Percentiles rank a stretch among this genome's conserved stretches.
phyloP scores from a whole-genome alignment of 1,140 invertebrate species.

The Calliopsis andreniformis region DNA sequence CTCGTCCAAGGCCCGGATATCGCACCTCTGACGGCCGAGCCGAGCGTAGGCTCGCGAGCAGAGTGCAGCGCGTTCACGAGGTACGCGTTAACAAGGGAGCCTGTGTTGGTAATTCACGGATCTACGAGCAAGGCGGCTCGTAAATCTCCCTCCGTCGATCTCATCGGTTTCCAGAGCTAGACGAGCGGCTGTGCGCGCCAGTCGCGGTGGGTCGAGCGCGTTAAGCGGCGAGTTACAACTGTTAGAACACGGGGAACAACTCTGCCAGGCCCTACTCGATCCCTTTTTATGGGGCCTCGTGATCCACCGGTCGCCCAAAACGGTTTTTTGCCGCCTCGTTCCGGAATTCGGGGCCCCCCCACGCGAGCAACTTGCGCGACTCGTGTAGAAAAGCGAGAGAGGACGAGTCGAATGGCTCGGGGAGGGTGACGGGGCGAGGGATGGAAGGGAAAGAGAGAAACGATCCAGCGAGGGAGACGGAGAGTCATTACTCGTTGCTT shows the following conservation, averaged over 20 bases:
- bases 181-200: slow-evolving; percentile 50
- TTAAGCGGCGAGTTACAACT: slow-evolving; percentile 68
- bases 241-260: slow-evolving; percentile 64
- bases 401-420: slow-evolving; percentile 5
- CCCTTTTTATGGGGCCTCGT: slow-evolving; percentile 51
- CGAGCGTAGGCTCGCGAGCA: slow-evolving; percentile 23
- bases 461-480: background rate
- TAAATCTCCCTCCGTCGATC: slow-evolving; percentile 63
- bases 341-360: slow-evolving; percentile 48
- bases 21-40: slow-evolving; percentile 38
- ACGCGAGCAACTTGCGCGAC: slow-evolving; percentile 20
- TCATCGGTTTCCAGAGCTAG: slow-evolving; percentile 63
- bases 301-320: slow-evolving; percentile 47
- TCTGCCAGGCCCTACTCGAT: slow-evolving; percentile 12
- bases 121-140: slow-evolving; percentile 24
- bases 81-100: background rate
- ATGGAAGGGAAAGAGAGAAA: background rate
- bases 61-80: background rate
- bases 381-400: background rate
- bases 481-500: slow-evolving; percentile 57
- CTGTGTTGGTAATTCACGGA: slow-evolving; percentile 41
- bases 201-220: slow-evolving; percentile 50
- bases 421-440: background rate
- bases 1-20: slow-evolving; percentile 39
- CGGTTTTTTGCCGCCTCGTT: slow-evolving; percentile 57